Evolutionary conservation across 2,888 invertebrate species (phyloP), one percentile per base, ranked within the genome.

Genomic region (Cremastinae sp.): DNA sequence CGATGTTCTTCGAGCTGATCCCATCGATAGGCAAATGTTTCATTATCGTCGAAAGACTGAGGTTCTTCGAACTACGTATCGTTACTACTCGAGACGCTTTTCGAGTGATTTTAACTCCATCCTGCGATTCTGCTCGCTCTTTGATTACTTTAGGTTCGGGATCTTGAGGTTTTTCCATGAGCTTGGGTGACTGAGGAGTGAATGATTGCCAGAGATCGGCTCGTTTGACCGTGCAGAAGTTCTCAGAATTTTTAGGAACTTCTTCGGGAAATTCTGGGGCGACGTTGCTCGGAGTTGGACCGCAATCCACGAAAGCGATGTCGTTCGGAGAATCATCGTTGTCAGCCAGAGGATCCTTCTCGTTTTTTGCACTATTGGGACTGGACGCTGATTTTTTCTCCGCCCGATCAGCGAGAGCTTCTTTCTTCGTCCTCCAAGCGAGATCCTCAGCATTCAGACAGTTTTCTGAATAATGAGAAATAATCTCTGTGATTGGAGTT

Each of bases 281-380:
- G 0, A 43, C 9, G 12, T 41, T 43, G 9, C 22, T 76, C 3
- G 78, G 78, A 2, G 80, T 74, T 7, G 85, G 78, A 0, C 86
- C 87, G 20, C 87, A 88, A 76, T 88, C 87, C 0, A 87, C 87
- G 47, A 88, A 88, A 2, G 83, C 78, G 53, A 86, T 86, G 16
- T 84, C 86, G 16, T 78, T 80, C 12, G 74, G 10, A 1, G 62
- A 75, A 53, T 82, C 80, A 78, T 79, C 82, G 28, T 84, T 84
- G 9, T 58, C 68, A 22, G 47, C 61, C 61, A 62, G 37, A 5
- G 80, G 74, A 28, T 81, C 79, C n/a, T 62, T 55, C 8, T 70
- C 70, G n/a, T 18, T 49, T 9, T 10, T 28, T 16, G 49, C n/a
- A 1, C 28, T 20, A 49, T 12, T 10, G 4, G 37, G 9, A 0